These are phyloP conservation scores for Spea multiplicata DNA, from an alignment of 2,113 vertebrate genomes.

Conservation along the genomic window DNA sequence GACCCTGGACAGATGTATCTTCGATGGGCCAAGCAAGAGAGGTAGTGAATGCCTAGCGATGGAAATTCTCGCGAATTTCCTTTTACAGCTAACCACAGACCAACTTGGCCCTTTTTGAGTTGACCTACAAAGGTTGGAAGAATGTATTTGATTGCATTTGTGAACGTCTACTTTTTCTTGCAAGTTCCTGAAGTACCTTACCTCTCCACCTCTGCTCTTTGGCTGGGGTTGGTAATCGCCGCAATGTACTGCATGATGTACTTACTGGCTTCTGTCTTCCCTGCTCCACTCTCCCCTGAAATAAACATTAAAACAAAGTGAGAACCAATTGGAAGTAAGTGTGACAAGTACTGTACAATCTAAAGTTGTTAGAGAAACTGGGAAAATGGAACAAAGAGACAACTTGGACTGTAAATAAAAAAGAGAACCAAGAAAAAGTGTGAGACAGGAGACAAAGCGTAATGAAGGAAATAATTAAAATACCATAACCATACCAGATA, in stretches of 20 bases:
- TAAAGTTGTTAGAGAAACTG: background rate
- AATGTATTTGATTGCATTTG: too few species aligned
- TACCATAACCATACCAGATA: conserved; percentile 77
- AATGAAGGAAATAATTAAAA: background rate
- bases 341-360: background rate
- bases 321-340: background rate
- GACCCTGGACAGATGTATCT: too few species aligned
- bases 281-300: conserved; percentile 94
- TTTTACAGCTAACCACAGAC: too few species aligned
- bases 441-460: background rate
- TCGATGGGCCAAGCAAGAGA: too few species aligned
- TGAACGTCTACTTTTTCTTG: too few species aligned
- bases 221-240: conserved; percentile 94
- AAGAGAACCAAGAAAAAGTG: background rate
- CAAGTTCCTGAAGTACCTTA: too few species aligned
- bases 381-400: background rate
- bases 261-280: conserved; percentile 97
- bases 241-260: conserved; percentile 99
- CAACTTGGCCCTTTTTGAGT: too few species aligned
- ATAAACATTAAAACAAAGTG: background rate
- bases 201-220: conserved; percentile 95
- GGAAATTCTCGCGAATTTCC: too few species aligned
- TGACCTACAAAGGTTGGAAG: too few species aligned
- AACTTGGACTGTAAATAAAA: background rate
- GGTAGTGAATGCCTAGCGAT: too few species aligned